Conservation (phyloP, 2,113 vertebrate species). For the Eublepharis macularius region DNA sequence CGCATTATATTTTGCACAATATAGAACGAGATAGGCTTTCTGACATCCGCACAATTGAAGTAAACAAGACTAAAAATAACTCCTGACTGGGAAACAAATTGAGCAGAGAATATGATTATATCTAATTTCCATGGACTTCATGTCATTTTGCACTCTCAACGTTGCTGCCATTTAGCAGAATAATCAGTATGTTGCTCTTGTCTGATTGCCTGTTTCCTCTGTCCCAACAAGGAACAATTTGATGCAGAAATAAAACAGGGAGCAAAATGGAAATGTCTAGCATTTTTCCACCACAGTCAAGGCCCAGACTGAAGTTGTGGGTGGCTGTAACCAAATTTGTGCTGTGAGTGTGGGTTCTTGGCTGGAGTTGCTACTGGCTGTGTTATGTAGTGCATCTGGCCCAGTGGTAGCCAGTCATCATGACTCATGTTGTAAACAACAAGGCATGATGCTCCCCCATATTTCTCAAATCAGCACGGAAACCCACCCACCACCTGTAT, state of each 20-base stretch:
- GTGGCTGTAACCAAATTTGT: not conserved
- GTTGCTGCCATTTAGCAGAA: not conserved
- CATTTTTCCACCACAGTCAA: not conserved
- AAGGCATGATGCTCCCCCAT: no score
- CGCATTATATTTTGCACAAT: not conserved
- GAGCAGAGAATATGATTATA: slow-evolving; percentile 25
- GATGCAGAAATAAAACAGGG: not conserved
- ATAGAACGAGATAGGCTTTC: slow-evolving; percentile 26
- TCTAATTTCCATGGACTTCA: slow-evolving; percentile 27
- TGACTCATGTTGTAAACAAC: no score
- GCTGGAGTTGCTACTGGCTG: no score
- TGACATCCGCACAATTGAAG: slow-evolving; percentile 19
- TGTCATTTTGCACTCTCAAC: slow-evolving; percentile 10
- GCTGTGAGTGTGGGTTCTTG: not conserved
- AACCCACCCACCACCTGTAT: no score
- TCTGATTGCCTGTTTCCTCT: slow-evolving; percentile 21
- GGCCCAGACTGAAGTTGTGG: no score
- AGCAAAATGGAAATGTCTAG: not conserved
- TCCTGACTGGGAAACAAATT: slow-evolving; percentile 34
- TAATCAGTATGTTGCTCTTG: slow-evolving; percentile 23
- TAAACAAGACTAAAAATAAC: slow-evolving; percentile 47
- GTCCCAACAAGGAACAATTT: slow-evolving; percentile 16
- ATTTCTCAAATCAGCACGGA: no score
- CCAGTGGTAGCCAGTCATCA: no score
- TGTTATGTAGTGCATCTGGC: no score